These are phyloP conservation scores for Eupithecia insigniata DNA, from an alignment of 2,888 invertebrate genomes.

Conservation along the genomic window DNA sequence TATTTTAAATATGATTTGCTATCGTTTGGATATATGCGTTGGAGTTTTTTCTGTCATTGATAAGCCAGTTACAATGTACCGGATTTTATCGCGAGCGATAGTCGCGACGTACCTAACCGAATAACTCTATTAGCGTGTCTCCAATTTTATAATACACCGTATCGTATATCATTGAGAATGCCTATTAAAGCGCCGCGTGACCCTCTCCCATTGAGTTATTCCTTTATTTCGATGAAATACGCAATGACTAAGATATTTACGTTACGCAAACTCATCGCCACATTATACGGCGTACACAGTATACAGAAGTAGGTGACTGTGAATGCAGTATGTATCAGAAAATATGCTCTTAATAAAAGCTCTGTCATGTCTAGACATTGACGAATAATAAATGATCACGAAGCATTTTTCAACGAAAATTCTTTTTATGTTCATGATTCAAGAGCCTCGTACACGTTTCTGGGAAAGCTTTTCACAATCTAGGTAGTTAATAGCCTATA, in stretches of 20 bases:
- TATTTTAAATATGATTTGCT: too few relatives aligned
- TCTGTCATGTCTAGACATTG: constrained; percentile 10
- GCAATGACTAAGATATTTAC: neutral
- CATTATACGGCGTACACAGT: neutral
- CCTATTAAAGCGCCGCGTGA: neutral
- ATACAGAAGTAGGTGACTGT: neutral
- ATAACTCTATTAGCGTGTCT: neutral
- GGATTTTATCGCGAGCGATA: neutral
- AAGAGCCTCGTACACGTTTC: neutral
- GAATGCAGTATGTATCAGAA: neutral
- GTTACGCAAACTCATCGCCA: constrained; percentile 2
- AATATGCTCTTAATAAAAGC: constrained; percentile 7
- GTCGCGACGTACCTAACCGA: neutral
- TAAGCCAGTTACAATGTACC: neutral
- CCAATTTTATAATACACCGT: neutral
- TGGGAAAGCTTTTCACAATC: neutral
- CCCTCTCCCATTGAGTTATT: neutral
- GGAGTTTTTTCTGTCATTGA: too few relatives aligned
- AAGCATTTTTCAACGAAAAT: constrained; percentile 4
- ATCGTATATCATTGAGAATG: neutral
- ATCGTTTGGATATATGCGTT: too few relatives aligned
- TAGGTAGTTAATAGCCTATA: too few relatives aligned
- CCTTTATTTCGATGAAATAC: neutral
- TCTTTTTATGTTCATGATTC: constrained; percentile 1
- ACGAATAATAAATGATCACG: constrained; percentile 13